phyloP scores from a whole-genome alignment of 2,797 vertebrate species.

The Phrynocephalus guinanensis region DNA sequence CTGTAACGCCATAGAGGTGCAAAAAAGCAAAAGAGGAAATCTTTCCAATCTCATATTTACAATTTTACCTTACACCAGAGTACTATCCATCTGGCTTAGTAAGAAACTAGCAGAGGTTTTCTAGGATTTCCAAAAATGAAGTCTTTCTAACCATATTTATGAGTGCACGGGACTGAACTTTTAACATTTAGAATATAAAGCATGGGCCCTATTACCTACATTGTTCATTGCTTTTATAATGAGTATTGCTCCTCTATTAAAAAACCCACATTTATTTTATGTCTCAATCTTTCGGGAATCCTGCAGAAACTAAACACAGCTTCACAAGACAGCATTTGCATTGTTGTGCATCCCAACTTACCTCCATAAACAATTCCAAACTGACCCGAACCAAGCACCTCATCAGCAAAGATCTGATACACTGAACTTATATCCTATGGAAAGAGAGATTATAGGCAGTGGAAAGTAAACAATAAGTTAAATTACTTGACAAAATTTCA shows the following conservation, averaged over 20 bases:
- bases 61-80: not conserved
- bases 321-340: conserved; percentile 7
- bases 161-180: not conserved
- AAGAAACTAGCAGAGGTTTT: not conserved
- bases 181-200: not conserved
- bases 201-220: not conserved
- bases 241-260: not conserved
- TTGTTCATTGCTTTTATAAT: not conserved
- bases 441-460: conserved; percentile 34
- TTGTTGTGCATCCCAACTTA: conserved; percentile 67
- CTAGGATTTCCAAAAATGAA: not conserved
- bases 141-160: not conserved
- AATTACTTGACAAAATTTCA: conserved; percentile 29
- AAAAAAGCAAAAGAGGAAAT: not conserved
- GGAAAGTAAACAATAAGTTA: conserved; percentile 43
- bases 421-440: conserved; percentile 95
- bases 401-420: conserved; percentile 98
- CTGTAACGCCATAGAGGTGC: not conserved
- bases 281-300: not conserved
- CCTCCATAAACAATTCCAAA: conserved; percentile 99
- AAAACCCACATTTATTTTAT: not conserved
- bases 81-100: not conserved
- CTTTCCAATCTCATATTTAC: not conserved
- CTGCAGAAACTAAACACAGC: not conserved
- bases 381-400: conserved; percentile 96